Percentiles rank a stretch among this genome's conserved stretches.
phyloP scores from a whole-genome alignment of 2,113 vertebrate genomes.

The Sciurus niger region DNA sequence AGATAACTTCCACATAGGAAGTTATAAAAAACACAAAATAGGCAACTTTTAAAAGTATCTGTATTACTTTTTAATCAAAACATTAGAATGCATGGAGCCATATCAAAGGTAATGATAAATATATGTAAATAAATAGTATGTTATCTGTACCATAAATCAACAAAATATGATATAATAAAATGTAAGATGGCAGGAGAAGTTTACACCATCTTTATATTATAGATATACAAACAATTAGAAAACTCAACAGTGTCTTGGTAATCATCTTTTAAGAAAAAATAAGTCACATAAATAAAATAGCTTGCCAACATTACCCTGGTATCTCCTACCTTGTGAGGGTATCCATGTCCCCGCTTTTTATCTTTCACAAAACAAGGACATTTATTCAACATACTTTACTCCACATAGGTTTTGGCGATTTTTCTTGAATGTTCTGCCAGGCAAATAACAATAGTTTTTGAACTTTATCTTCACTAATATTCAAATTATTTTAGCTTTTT shows the following conservation, averaged over 20 bases:
- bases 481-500: background rate
- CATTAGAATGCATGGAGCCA: background rate
- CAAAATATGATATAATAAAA: background rate
- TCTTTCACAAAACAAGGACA: background rate
- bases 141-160: background rate
- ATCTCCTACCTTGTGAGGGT: background rate
- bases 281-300: background rate
- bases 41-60: background rate
- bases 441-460: background rate
- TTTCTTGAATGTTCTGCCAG: background rate
- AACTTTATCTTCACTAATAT: background rate
- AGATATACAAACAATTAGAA: background rate
- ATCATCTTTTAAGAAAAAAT: background rate
- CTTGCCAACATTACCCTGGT: background rate
- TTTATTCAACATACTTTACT: background rate
- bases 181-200: background rate
- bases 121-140: background rate
- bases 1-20: background rate
- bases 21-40: background rate
- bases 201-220: background rate
- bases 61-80: background rate
- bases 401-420: background rate
- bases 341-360: background rate
- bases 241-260: background rate
- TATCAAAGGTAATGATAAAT: background rate